Percentiles rank a stretch among this genome's conserved stretches.
These are phyloP conservation scores for Clupea harengus DNA, from an alignment of 2,113 vertebrate species.

Conservation along the genomic window DNA sequence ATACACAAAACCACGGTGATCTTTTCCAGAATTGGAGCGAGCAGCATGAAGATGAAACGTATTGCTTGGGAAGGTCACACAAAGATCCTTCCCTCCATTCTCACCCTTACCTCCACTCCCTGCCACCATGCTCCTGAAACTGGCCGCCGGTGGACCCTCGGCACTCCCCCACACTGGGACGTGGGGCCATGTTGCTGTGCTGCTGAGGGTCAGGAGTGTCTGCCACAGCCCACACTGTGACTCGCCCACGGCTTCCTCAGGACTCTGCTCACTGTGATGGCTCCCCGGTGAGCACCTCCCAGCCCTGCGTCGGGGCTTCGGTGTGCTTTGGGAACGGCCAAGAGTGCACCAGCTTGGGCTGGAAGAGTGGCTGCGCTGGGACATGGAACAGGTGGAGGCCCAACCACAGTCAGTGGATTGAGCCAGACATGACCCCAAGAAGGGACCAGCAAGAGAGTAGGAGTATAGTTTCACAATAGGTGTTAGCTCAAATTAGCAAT, in stretches of 20 bases:
- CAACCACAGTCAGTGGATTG: background rate
- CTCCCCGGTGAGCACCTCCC: background rate
- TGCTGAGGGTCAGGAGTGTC: background rate
- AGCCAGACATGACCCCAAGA: background rate
- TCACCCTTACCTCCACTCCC: background rate
- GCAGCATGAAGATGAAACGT: background rate
- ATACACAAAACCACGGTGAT: background rate
- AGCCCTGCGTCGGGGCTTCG: background rate
- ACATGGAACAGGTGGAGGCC: background rate
- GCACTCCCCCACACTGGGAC: background rate
- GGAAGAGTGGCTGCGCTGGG: background rate
- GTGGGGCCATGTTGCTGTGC: background rate
- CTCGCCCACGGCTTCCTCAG: background rate
- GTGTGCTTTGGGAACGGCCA: background rate
- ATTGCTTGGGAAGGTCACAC: background rate
- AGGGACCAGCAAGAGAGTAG: background rate
- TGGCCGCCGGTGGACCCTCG: background rate
- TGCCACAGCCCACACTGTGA: conserved; percentile 15
- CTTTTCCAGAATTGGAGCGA: background rate
- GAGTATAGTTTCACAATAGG: background rate
- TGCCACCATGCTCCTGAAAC: background rate
- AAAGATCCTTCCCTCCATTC: background rate
- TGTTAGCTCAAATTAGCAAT: background rate
- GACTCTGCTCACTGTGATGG: conserved; percentile 1
- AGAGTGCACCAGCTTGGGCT: conserved; percentile 13